phyloP scores from a whole-genome alignment of 2,888 invertebrate genomes.

The Andrena marginata region DNA sequence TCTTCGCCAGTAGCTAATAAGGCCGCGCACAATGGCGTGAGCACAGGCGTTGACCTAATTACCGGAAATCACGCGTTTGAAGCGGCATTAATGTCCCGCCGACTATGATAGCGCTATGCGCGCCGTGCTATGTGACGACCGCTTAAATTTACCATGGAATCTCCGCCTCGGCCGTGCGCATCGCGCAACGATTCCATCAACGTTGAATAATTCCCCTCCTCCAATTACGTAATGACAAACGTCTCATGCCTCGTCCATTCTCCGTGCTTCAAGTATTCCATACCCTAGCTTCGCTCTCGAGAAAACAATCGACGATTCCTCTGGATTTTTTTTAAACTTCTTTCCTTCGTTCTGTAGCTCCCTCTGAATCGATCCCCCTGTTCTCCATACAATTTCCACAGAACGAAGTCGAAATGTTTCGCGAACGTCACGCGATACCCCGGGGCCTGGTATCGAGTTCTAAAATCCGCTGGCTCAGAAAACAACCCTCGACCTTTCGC shows the following conservation, averaged over 20 bases:
- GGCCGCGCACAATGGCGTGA: slow-evolving; percentile 44
- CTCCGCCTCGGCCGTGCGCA: slow-evolving; percentile 16
- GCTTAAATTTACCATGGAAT: slow-evolving; percentile 67
- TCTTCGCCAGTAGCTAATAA: slow-evolving; percentile 35
- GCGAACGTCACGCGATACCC: slow-evolving; percentile 12
- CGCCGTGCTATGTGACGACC: slow-evolving; percentile 45
- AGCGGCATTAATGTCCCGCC: slow-evolving; percentile 65
- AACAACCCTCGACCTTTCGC: slow-evolving; percentile 33
- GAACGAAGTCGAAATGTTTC: slow-evolving; percentile 1
- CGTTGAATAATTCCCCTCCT: slow-evolving; percentile 28
- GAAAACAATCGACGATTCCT: neutral
- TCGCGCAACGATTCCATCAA: slow-evolving; percentile 26
- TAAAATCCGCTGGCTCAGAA: slow-evolving; percentile 2
- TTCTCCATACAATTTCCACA: neutral
- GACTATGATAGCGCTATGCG: slow-evolving; percentile 52
- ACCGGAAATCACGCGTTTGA: slow-evolving; percentile 59
- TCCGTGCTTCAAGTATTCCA: neutral
- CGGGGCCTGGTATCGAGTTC: slow-evolving; percentile 25
- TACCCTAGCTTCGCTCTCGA: neutral
- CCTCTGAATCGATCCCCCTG: no score
- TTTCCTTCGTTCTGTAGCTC: neutral
- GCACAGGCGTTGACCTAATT: slow-evolving; percentile 69
- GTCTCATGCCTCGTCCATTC: neutral
- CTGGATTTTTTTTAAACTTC: neutral
- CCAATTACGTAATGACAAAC: slow-evolving; percentile 26